phyloP scores from a whole-genome alignment of 1,140 invertebrate genomes.

The Microplitis mediator region DNA sequence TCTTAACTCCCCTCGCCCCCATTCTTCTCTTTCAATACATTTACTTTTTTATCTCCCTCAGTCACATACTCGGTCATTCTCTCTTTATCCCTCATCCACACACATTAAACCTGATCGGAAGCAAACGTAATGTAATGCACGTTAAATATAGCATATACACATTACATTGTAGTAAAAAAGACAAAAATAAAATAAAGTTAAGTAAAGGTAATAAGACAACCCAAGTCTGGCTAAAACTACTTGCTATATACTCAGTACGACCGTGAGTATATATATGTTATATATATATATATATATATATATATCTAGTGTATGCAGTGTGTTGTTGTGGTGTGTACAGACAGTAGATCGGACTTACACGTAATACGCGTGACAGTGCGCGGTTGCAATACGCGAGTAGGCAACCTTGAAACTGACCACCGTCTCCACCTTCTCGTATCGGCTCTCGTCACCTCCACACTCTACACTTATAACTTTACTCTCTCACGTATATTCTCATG shows the following conservation, averaged over 20 bases:
- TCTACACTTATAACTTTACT: constrained; percentile 20
- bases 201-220: background rate
- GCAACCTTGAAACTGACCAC: constrained; percentile 44
- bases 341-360: background rate
- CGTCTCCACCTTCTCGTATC: constrained; percentile 38
- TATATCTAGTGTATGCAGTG: background rate
- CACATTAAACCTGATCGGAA: too few species aligned
- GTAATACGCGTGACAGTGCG: constrained; percentile 27
- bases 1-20: background rate
- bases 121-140: too few species aligned
- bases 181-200: background rate
- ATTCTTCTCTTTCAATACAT: background rate
- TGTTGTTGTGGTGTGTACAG: background rate
- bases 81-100: too few species aligned
- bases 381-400: constrained; percentile 28
- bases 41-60: too few species aligned
- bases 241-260: background rate
- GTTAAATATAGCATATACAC: too few species aligned
- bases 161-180: too few species aligned
- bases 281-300: background rate
- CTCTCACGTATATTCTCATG: constrained; percentile 21
- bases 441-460: constrained; percentile 38
- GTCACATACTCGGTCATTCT: too few species aligned
- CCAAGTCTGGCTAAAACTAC: constrained; percentile 1
- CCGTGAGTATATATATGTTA: background rate